Evolutionary conservation across 2,888 invertebrate species (phyloP).

Genomic region (Oligia fasciuncula): DNA sequence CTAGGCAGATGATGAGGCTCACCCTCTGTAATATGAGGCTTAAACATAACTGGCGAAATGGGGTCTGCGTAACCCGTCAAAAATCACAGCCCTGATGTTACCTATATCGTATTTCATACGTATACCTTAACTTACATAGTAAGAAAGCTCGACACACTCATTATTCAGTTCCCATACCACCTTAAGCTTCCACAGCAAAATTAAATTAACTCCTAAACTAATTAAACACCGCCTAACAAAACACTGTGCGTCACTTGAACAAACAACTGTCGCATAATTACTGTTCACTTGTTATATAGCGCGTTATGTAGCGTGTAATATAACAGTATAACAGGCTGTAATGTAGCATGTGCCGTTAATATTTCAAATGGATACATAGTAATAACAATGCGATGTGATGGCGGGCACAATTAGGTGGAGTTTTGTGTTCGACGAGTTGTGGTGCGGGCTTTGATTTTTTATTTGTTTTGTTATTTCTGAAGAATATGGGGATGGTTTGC

Average conservation of each 20-base stretch:
- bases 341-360: slow-evolving; percentile 79
- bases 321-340: slow-evolving; percentile 62
- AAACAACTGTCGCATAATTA: slow-evolving; percentile 72
- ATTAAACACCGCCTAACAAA: slow-evolving; percentile 61
- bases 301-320: slow-evolving; percentile 56
- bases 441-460: slow-evolving; percentile 56
- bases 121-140: neutral
- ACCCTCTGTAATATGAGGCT: neutral
- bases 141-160: neutral
- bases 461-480: neutral
- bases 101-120: neutral
- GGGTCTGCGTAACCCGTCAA: too few species aligned
- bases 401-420: slow-evolving; percentile 77
- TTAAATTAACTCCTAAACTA: slow-evolving; percentile 59
- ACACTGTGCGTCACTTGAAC: slow-evolving; percentile 63
- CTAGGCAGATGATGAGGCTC: neutral
- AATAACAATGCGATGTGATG: slow-evolving; percentile 82
- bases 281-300: slow-evolving; percentile 59
- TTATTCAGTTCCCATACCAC: slow-evolving; percentile 23
- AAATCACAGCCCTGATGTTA: neutral
- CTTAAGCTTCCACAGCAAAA: slow-evolving; percentile 39
- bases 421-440: slow-evolving; percentile 41
- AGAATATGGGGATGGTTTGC: neutral
- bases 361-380: slow-evolving; percentile 85
- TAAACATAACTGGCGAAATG: neutral